A percentile compares a stretch with the other conserved stretches of the same genome.
These are phyloP conservation scores for Microhierax caerulescens DNA, from an alignment of 2,797 vertebrate genomes.

Conservation along the genomic window DNA sequence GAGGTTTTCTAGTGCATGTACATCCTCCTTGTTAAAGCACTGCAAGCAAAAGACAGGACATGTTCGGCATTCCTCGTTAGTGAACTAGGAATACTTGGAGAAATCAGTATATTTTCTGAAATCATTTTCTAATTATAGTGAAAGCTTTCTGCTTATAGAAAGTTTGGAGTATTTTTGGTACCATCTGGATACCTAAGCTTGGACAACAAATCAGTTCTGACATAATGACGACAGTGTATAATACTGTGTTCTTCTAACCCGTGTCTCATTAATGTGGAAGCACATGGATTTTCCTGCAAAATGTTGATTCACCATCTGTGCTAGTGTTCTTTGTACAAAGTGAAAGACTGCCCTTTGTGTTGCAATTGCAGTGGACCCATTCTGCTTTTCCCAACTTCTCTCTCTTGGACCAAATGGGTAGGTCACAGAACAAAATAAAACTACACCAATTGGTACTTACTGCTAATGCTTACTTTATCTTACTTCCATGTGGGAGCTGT, in stretches of 20 bases:
- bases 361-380: not conserved
- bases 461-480: not conserved
- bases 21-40: not conserved
- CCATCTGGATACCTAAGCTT: conserved; percentile 59
- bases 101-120: not conserved
- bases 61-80: not conserved
- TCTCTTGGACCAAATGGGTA: not conserved
- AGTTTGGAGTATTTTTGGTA: conserved; percentile 31
- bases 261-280: conserved; percentile 44
- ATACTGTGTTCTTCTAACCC: conserved; percentile 32
- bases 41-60: not conserved
- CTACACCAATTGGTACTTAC: not conserved
- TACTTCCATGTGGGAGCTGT: not conserved
- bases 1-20: not conserved
- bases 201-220: conserved; percentile 46
- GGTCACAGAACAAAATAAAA: not conserved
- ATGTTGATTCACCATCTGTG: conserved; percentile 61
- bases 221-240: conserved; percentile 25
- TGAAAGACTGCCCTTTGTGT: conserved; percentile 27
- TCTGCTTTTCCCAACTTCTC: not conserved
- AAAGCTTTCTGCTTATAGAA: conserved; percentile 23
- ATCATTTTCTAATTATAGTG: conserved; percentile 31
- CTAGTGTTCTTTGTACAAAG: conserved; percentile 10
- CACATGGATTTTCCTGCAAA: conserved; percentile 58
- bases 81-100: not conserved